These are phyloP conservation scores for Bucorvus abyssinicus DNA, from an alignment of 2,797 vertebrate genomes.

Conservation along the genomic window DNA sequence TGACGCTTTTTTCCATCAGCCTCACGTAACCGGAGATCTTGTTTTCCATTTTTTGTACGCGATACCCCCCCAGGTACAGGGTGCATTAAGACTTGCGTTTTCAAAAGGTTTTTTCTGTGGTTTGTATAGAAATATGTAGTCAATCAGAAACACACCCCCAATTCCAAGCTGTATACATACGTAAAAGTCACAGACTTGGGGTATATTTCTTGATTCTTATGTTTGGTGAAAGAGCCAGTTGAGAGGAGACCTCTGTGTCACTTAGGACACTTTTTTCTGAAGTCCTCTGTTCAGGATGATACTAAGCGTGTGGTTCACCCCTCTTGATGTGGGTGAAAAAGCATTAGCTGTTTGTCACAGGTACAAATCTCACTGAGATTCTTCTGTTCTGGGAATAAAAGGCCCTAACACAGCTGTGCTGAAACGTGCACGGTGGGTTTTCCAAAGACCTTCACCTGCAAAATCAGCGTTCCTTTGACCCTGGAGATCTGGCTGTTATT, in stretches of 20 bases:
- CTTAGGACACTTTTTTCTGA: neutral
- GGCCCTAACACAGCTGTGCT: neutral
- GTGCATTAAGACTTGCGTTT: neutral
- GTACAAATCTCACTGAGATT: neutral
- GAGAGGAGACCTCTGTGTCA: neutral
- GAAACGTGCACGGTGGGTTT: neutral
- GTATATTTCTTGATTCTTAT: neutral
- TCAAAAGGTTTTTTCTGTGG: neutral
- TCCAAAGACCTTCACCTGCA: slow-evolving; percentile 13
- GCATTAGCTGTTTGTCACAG: neutral
- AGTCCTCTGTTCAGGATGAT: neutral
- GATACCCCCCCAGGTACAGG: neutral
- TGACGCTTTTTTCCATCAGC: neutral
- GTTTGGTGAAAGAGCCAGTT: neutral
- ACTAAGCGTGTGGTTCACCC: neutral
- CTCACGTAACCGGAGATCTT: neutral
- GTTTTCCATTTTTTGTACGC: neutral
- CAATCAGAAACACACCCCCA: neutral
- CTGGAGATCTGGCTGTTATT: neutral
- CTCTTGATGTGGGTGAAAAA: neutral
- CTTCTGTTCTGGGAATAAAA: neutral
- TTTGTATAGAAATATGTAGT: neutral
- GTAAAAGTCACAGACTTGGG: neutral
- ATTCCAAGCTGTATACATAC: neutral
- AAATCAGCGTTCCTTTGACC: neutral